These are phyloP conservation scores for Aphaenogaster rudis DNA, from an alignment of 1,140 invertebrate genomes.

Conservation along the genomic window DNA sequence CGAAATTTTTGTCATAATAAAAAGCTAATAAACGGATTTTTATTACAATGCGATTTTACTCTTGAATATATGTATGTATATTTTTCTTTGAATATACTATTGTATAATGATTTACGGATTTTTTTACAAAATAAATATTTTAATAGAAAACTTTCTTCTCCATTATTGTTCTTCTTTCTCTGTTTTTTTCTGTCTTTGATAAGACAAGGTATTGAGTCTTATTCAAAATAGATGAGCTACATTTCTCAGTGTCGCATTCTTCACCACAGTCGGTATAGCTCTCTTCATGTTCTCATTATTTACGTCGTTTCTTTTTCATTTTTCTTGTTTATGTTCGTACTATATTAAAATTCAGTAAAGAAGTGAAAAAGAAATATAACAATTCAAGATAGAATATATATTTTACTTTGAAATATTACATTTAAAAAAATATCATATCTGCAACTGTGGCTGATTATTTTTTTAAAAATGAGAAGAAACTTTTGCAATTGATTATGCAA, in stretches of 20 bases:
- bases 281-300: conserved; percentile 1
- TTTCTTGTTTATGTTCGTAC: conserved; percentile 12
- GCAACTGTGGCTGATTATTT: background rate
- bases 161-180: background rate
- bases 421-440: background rate
- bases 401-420: background rate
- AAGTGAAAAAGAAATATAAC: background rate
- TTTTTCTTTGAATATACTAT: background rate
- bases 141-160: background rate
- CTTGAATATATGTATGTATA: background rate
- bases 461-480: background rate
- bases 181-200: background rate
- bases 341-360: background rate
- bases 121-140: background rate
- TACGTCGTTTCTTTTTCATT: background rate
- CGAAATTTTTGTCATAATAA: background rate
- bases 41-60: background rate
- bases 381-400: background rate
- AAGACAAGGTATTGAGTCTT: conserved; percentile 3
- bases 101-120: background rate
- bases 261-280: background rate
- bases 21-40: background rate
- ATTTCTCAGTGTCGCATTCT: conserved; percentile 37
- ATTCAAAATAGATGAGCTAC: conserved; percentile 28
- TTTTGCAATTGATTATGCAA: background rate